Evolutionary conservation across 2,113 vertebrate genomes (phyloP), one percentile per base, ranked within the genome.

Genomic region (Felis chaus): DNA sequence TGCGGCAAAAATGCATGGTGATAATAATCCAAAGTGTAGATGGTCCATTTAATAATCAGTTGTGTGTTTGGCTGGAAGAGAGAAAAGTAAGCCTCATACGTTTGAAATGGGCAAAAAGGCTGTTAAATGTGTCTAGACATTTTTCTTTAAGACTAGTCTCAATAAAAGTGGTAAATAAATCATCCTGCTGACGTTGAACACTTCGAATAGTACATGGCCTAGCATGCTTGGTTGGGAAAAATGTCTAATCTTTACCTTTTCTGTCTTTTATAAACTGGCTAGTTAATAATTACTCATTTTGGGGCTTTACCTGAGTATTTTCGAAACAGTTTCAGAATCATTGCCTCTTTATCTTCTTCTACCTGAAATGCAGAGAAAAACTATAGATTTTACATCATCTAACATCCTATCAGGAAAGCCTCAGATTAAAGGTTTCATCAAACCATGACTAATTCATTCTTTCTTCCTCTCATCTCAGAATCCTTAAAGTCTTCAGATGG

Each of bases 361-460:
- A 57, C 12, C 7, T 95, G 45, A 55, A 80, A 95, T 79, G 79
- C 21, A 83, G 48, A 80, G 7, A 63, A 91, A 94, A 80, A 48
- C 7, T 33, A 0, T 16, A 89, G 25, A 15, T 45, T 78, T 85
- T 68, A 97, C 89, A 57, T 80, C 15, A 50, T 96, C 21, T 84
- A 57, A 71, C 18, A 93, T 45, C 68, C 50, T 81, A 3, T 65
- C 33, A 45, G 23, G 8, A 74, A 96, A 94, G 31, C 11, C 82
- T 78, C 68, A 89, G 79, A 79, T 95, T 65, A 83, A 93, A 73
- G 1, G 16, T 74, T 16, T 86, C 92, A 48, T 9, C 55, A 89
- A 27, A 79, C 69, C n/a, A 66, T 94, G 79, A 92, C 39, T 93
- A 71, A 97, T 85, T 93, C 18, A 39, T 92, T 73, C 25, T n/a